Conservation (phyloP, 2,888 invertebrate genomes). For the Margaritifera margaritifera region DNA sequence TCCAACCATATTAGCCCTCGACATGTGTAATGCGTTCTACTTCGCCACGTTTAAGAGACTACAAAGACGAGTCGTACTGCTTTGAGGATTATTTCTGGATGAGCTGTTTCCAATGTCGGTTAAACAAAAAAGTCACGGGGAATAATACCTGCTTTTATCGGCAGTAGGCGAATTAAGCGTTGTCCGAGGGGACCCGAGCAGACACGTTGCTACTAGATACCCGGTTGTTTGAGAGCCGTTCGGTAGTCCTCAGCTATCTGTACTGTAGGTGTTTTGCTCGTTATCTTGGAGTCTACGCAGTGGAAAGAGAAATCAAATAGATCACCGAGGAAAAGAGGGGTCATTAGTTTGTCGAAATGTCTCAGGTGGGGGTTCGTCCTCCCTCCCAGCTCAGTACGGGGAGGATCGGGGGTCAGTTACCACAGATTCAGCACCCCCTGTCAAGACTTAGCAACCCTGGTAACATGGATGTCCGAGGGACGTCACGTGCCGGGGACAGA, state of each 20-base stretch:
- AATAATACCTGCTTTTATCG: slow-evolving; percentile 47
- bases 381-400: slow-evolving; percentile 46
- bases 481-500: slow-evolving; percentile 59
- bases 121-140: slow-evolving; percentile 53
- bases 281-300: too few relatives aligned
- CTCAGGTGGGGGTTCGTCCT: slow-evolving; percentile 56
- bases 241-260: too few relatives aligned
- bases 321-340: too few relatives aligned
- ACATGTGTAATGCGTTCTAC: too few relatives aligned
- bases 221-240: slow-evolving; percentile 9
- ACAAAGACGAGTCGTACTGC: neutral
- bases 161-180: slow-evolving; percentile 45
- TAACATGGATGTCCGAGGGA: slow-evolving; percentile 62
- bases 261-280: too few relatives aligned
- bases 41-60: too few relatives aligned
- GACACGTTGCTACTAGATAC: too few relatives aligned
- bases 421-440: slow-evolving; percentile 68
- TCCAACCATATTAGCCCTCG: too few relatives aligned
- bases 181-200: slow-evolving; percentile 35
- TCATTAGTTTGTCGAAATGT: slow-evolving; percentile 35
- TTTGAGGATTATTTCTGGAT: slow-evolving; percentile 39
- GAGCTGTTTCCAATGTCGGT: slow-evolving; percentile 45
- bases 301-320: too few relatives aligned
- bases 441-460: slow-evolving; percentile 65
- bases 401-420: slow-evolving; percentile 50